A percentile compares a stretch with the other conserved stretches of the same genome.
These are phyloP conservation scores for Hippocampus comes DNA, from an alignment of 2,113 vertebrate genomes.

Conservation along the genomic window DNA sequence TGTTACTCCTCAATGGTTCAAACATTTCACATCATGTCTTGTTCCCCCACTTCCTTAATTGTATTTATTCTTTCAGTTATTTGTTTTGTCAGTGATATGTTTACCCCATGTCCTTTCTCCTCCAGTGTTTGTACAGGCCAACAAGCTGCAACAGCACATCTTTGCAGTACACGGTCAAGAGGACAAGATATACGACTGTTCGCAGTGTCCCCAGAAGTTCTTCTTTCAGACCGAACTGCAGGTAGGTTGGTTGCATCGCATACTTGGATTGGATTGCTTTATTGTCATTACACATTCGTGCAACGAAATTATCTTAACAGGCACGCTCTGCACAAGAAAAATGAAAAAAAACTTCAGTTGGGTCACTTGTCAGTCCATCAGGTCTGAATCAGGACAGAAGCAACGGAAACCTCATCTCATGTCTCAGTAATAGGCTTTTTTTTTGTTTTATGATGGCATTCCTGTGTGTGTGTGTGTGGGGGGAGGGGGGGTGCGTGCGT, in stretches of 20 bases:
- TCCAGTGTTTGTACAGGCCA: conserved; percentile 97
- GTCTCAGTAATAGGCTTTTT: not conserved
- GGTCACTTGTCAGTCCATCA: not conserved
- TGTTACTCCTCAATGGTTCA: not conserved
- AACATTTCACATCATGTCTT: not conserved
- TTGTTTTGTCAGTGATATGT: not conserved
- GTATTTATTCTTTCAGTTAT: no score
- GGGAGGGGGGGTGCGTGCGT: not conserved
- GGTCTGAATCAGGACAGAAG: not conserved
- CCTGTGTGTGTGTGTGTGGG: conserved; percentile 17
- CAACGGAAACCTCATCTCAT: not conserved
- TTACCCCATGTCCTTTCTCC: conserved; percentile 8
- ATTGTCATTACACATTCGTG: no score
- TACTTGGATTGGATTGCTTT: no score
- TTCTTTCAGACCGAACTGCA: conserved; percentile 99
- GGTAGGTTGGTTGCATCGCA: conserved; percentile 67
- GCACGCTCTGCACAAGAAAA: no score
- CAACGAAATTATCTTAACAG: no score
- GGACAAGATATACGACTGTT: conserved; percentile 99
- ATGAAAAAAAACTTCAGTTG: no score
- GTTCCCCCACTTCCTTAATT: not conserved
- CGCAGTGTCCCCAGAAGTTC: conserved; percentile 99
- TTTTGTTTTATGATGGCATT: conserved; percentile 57
- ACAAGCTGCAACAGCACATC: conserved; percentile 98
- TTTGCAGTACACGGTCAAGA: conserved; percentile 97